phyloP scores from a whole-genome alignment of 2,113 vertebrate genomes.

The Empidonax traillii region DNA sequence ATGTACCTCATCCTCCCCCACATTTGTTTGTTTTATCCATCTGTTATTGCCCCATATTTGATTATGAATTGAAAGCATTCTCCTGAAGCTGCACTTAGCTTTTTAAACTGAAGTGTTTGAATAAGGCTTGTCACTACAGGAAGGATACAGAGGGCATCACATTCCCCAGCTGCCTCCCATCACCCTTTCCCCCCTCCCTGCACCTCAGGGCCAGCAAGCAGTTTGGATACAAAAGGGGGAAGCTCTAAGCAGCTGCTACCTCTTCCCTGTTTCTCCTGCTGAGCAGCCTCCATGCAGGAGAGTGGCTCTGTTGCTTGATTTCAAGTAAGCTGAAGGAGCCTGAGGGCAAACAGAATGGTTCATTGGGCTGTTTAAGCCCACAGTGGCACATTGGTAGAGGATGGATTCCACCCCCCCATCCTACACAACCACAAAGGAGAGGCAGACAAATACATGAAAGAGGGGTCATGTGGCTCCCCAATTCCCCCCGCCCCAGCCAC shows the following conservation, averaged over 20 bases:
- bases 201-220: background rate
- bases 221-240: background rate
- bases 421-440: background rate
- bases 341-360: constrained; percentile 1
- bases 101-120: constrained; percentile 67
- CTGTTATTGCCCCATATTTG: constrained; percentile 64
- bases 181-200: constrained; percentile 47
- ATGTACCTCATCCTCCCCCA: constrained; percentile 41
- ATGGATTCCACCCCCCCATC: background rate
- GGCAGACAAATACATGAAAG: background rate
- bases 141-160: constrained; percentile 57
- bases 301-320: background rate
- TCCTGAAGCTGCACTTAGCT: constrained; percentile 51
- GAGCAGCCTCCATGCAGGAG: background rate
- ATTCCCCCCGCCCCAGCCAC: background rate
- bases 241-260: background rate
- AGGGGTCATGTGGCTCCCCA: background rate
- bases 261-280: constrained; percentile 23
- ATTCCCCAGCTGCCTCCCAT: constrained; percentile 64
- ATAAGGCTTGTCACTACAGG: constrained; percentile 64
- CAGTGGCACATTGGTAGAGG: background rate
- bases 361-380: background rate
- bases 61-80: constrained; percentile 63
- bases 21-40: constrained; percentile 66
- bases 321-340: background rate